Evolutionary conservation across 1,140 invertebrate genomes (phyloP).

Genomic region (Zaprionus tsacasi): DNA sequence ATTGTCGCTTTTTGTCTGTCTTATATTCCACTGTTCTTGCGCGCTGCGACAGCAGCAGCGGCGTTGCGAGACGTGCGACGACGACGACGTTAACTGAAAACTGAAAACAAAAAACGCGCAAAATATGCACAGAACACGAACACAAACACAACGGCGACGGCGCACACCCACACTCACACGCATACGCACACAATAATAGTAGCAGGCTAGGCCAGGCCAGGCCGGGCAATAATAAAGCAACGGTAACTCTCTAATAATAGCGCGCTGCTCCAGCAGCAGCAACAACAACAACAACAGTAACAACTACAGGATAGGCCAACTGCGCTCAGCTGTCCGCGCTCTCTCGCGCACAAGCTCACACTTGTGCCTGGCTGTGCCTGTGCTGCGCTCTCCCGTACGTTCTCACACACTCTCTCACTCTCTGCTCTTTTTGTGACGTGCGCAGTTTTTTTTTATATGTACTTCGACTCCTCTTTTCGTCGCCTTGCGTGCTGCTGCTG

Average conservation of each 20-base stretch:
- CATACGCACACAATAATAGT: slow-evolving; percentile 46
- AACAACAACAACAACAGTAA: slow-evolving; percentile 39
- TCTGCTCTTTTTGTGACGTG: slow-evolving; percentile 6
- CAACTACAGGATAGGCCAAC: slow-evolving; percentile 30
- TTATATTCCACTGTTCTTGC: slow-evolving; percentile 17
- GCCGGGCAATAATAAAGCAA: slow-evolving; percentile 71
- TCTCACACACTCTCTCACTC: slow-evolving; percentile 13
- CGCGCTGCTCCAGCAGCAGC: slow-evolving; percentile 43
- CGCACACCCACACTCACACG: slow-evolving; percentile 1
- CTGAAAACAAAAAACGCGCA: slow-evolving; percentile 79
- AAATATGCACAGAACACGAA: slow-evolving; percentile 81
- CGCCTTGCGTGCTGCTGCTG: slow-evolving; percentile 21
- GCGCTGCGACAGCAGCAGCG: slow-evolving; percentile 28
- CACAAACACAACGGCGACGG: slow-evolving; percentile 51
- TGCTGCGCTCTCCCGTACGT: not conserved
- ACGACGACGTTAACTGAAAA: slow-evolving; percentile 75
- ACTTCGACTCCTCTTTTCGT: slow-evolving; percentile 1
- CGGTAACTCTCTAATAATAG: slow-evolving; percentile 82
- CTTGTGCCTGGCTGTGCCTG: slow-evolving; percentile 1
- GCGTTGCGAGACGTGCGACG: slow-evolving; percentile 66
- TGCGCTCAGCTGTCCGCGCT: slow-evolving; percentile 50
- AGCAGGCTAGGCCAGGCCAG: slow-evolving; percentile 57
- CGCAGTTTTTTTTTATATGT: not conserved
- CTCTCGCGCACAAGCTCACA: slow-evolving; percentile 31
- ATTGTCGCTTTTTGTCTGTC: slow-evolving; percentile 43